phyloP scores from a whole-genome alignment of 2,797 vertebrate species.

The Phoebastria nigripes region DNA sequence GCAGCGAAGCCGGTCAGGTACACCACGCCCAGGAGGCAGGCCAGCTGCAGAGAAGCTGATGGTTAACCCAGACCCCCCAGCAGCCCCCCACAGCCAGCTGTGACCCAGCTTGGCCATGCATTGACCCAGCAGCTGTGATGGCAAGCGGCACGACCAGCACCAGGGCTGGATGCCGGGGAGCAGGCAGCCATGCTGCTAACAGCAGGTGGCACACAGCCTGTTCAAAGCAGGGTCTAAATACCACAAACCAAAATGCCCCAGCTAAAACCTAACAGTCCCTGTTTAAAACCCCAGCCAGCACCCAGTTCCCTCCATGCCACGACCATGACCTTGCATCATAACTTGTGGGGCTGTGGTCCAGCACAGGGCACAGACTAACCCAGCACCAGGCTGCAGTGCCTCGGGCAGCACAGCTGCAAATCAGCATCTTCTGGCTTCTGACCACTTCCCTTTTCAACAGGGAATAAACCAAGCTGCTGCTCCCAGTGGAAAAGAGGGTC shows the following conservation, averaged over 20 bases:
- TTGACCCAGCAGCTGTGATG: rapidly evolving
- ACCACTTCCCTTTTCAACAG: background rate
- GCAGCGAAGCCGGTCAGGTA: slow-evolving; percentile 90
- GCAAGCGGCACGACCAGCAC: background rate
- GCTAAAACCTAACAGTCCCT: background rate
- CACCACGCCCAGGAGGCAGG: slow-evolving; percentile 87
- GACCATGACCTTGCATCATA: background rate
- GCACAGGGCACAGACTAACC: background rate
- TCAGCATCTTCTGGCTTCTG: background rate
- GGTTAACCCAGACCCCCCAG: background rate
- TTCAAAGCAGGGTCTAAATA: background rate
- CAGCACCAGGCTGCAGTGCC: background rate
- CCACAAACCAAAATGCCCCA: background rate
- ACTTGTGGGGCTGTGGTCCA: rapidly evolving
- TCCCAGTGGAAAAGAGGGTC: background rate
- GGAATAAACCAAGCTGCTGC: background rate
- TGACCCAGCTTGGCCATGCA: rapidly evolving
- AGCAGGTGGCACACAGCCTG: background rate
- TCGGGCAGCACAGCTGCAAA: background rate
- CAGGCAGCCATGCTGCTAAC: background rate
- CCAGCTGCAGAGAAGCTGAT: slow-evolving; percentile 74
- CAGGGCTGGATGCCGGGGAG: rapidly evolving
- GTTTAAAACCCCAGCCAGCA: background rate
- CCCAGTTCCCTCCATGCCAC: background rate
- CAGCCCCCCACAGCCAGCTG: background rate